These are phyloP conservation scores for Petrocephalus sullivani DNA, from an alignment of 2,797 vertebrate genomes.

Conservation along the genomic window DNA sequence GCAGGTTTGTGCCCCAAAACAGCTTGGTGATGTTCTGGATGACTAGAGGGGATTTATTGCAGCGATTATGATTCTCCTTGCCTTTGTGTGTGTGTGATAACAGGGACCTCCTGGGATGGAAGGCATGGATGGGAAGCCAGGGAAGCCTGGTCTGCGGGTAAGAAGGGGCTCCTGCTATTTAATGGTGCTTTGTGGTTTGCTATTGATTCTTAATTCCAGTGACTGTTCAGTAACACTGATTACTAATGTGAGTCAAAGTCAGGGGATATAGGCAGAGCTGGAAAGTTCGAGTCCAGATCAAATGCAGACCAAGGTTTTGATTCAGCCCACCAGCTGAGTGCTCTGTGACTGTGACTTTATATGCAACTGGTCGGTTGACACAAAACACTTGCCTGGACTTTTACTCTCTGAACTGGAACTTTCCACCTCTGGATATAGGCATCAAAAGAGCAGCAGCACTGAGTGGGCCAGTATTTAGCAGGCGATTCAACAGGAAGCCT, in stretches of 20 bases:
- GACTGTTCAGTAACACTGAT: background rate
- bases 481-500: background rate
- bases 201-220: background rate
- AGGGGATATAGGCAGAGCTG: background rate
- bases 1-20: constrained; percentile 62
- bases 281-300: background rate
- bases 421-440: background rate
- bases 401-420: background rate
- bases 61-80: background rate
- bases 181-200: background rate
- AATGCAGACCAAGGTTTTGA: background rate
- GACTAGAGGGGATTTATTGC: background rate
- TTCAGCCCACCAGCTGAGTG: background rate
- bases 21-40: background rate
- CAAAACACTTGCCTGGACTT: background rate
- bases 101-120: constrained; percentile 86
- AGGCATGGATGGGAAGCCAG: constrained; percentile 86
- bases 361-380: background rate
- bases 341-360: background rate
- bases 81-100: constrained; percentile 19
- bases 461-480: background rate
- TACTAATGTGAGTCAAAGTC: background rate
- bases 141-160: constrained; percentile 82
- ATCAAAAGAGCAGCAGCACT: background rate
- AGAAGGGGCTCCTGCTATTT: constrained; percentile 35